Base-by-base conservation (phyloP, 2,797 vertebrate genomes). In the Mormyrus proboscirostris region DNA sequence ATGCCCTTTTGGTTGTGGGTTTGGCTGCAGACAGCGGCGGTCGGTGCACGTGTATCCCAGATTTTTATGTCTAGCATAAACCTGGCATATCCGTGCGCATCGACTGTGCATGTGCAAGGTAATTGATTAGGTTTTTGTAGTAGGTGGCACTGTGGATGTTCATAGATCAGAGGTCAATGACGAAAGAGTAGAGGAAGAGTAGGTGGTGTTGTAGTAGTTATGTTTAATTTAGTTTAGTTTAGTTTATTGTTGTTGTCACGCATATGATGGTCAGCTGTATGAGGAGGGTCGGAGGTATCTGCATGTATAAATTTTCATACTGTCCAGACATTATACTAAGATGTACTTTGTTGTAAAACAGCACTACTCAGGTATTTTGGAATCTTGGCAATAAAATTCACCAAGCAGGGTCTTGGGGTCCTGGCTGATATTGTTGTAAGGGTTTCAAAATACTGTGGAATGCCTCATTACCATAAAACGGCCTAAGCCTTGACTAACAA, bases 341-440 rank as follows among this genome's bases (percentile, higher is more conserved):
- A 29, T 65, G 59, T 65, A 65, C 22, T 9, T 8, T 29, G 22
- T 65, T 65, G 89, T 90, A 89, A 90, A 90, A 85, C 82, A 88
- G 87, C 73, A 89, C 91, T 62, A 90, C 91, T 90, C 90, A 91
- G 91, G 87, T 62, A 5, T 9, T 62, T 62, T 62, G 8, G 3
- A 62, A 62, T 62, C 62, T 65, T 65, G 22, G 25, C 62, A 29
- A 65, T 29, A 65, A 65, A 65, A 29, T 29, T 65, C 59, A 10
- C 19, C 2, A 0, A 22, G 57, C n/a, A 10, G 62, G 62, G 10
- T 29, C 9, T 29, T 65, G 62, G 25, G 62, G 25, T 29, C 25
- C 62, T 65, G 62, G 62, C 25, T 65, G 29, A 65, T 65, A 29
- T 65, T 65, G 62, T 65, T 12, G 2, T 62, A 62, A 62, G 8